Evolutionary conservation across 2,888 invertebrate species (phyloP).

Genomic region (Xylocampa areola): DNA sequence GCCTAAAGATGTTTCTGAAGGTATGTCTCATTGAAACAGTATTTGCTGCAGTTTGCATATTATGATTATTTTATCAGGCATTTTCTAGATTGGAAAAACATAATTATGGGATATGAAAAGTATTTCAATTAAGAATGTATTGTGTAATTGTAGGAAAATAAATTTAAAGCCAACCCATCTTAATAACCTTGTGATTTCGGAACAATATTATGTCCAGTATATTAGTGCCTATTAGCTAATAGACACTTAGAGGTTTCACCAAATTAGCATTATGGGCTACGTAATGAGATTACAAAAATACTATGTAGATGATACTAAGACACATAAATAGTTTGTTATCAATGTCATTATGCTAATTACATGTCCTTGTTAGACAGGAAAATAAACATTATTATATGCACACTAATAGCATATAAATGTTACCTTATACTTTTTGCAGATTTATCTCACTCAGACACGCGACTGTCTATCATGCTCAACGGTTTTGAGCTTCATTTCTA

Average conservation of each 20-base stretch:
- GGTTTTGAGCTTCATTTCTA: slow-evolving; percentile 98
- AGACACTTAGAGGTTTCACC: slow-evolving; percentile 38
- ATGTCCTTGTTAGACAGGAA: slow-evolving; percentile 38
- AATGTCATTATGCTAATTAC: slow-evolving; percentile 5
- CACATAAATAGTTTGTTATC: slow-evolving; percentile 25
- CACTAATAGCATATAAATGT: slow-evolving; percentile 22
- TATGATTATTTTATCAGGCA: no score
- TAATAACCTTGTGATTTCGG: not conserved
- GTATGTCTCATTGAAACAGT: slow-evolving; percentile 81
- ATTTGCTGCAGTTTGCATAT: no score
- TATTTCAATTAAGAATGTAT: no score
- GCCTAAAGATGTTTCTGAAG: slow-evolving; percentile 98
- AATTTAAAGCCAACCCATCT: not conserved
- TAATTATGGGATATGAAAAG: no score
- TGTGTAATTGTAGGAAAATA: no score
- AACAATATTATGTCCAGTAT: no score
- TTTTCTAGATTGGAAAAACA: no score
- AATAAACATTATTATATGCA: slow-evolving; percentile 15
- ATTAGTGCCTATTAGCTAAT: no score
- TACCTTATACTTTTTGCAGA: slow-evolving; percentile 89
- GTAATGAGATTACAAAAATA: slow-evolving; percentile 40
- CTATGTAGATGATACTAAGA: not conserved
- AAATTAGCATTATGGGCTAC: slow-evolving; percentile 30
- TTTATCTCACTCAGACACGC: slow-evolving; percentile 98
- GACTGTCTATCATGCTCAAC: slow-evolving; percentile 96